Evolutionary conservation across 2,113 vertebrate species (phyloP), one percentile per base, ranked within the genome.

Genomic region (Apodemus sylvaticus): DNA sequence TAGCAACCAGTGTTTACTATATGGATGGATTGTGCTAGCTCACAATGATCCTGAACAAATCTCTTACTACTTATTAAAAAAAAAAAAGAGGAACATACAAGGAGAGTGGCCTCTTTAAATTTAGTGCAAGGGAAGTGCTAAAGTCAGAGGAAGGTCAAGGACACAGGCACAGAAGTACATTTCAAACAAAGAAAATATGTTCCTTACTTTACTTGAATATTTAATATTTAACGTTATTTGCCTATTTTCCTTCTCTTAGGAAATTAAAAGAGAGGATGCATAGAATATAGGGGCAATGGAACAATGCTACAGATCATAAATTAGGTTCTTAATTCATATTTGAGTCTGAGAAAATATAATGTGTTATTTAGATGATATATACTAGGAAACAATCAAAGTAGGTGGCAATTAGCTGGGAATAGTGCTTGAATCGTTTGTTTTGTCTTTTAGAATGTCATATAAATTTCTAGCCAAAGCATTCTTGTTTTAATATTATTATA

Each of bases 391-490:
- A 70, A 22, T n/a, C 58, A 29, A 87, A 62, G 22, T 79, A 51
- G 22, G 19, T 51, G 42, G 3, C 34, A 53, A 88, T 3, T 29
- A 89, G 45, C n/a, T 7, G 19, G 4, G 17, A n/a, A 64, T 6
- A 77, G 26, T 1, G 29, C 89, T 96, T 29, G 17, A 78, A n/a
- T 86, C 31, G 10, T 4, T 2, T 76, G 76, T 34, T 85, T 7
- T 89, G 24, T 92, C 31, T 79, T 92, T 78, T 17, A 39, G 22
- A 76, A 29, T 68, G 42, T 68, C 91, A 66, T 83, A 22, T 53
- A 95, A 26, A 93, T 91, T 94, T 94, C 62, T 26, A 94, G 29
- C 12, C 48, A 91, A 64, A 93, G 31, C 77, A 55, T 68, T 96
- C 7, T 77, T 13, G 8, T 64, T 81, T 19, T 39, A 48, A 20